phyloP scores from a whole-genome alignment of 1,140 invertebrate genomes.

The Scaptomyza graminum region DNA sequence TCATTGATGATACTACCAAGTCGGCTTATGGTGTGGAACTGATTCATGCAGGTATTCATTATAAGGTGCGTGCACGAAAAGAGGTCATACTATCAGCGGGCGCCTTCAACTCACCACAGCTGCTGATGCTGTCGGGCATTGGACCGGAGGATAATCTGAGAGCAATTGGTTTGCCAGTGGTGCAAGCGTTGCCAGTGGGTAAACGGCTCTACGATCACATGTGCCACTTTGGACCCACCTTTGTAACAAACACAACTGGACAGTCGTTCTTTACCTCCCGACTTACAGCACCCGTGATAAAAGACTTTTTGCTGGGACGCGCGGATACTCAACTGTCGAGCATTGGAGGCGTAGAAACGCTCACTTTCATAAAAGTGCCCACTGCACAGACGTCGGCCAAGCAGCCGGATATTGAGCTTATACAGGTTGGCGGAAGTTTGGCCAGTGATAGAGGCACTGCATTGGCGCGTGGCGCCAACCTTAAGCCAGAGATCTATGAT shows the following conservation, averaged over 20 bases:
- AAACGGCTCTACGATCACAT: conserved; percentile 90
- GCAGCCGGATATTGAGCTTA: conserved; percentile 87
- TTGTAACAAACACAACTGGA: conserved; percentile 85
- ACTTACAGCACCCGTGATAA: conserved; percentile 63
- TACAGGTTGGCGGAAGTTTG: conserved; percentile 85
- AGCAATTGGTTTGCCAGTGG: conserved; percentile 87
- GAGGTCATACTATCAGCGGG: conserved; percentile 91
- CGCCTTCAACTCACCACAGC: conserved; percentile 90
- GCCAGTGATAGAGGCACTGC: conserved; percentile 87
- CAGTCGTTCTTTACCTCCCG: conserved; percentile 68
- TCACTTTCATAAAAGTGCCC: conserved; percentile 87
- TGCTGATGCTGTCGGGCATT: conserved; percentile 92
- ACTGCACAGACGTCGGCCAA: conserved; percentile 84
- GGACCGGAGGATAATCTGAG: conserved; percentile 88
- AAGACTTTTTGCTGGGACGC: conserved; percentile 55
- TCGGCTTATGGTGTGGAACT: conserved; percentile 88
- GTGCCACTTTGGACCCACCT: conserved; percentile 87
- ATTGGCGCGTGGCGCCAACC: conserved; percentile 85
- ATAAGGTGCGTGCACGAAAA: conserved; percentile 85
- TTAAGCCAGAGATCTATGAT: conserved; percentile 86
- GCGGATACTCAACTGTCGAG: conserved; percentile 64
- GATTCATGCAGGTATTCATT: conserved; percentile 83
- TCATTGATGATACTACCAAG: conserved; percentile 86
- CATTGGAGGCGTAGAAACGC: conserved; percentile 87
- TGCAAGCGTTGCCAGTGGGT: conserved; percentile 89